Evolutionary conservation across 2,888 invertebrate species (phyloP), one percentile per base, ranked within the genome.

Genomic region (Loripinus fragilis): DNA sequence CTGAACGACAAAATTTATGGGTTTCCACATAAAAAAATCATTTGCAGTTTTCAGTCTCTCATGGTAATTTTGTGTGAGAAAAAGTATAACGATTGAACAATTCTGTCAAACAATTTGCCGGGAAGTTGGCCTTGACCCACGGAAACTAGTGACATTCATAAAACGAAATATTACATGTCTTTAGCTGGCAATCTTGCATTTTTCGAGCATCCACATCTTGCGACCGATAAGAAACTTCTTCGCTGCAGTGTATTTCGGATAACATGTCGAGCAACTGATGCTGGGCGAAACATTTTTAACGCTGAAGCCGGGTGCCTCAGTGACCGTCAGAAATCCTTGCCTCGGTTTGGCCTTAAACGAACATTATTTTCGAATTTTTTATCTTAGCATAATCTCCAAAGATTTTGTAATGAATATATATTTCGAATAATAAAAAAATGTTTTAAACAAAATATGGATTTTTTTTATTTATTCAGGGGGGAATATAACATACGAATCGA

Each of bases 211-310:
- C 82, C 23, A 64, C 83, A 80, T 67, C 82, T 74, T 33, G 76
- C 41, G 12, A 78, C 35, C 30, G 71, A 52, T 28, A 78, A 65
- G 17, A 84, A 64, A 23, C 81, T 69, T 45, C 85, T 80, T 66
- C 80, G 78, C 55, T 78, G 75, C 41, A 85, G 20, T 55, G 76
- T 76, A 76, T 75, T 86, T 69, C 80, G 79, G 42, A 87, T 67
- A 2, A 85, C 73, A 66, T 82, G 78, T 20, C 85, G 80, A 12
- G 81, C 78, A 48, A 78, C 73, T 42, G 74, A 73, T 8, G 80
- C 76, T 38, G 87, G 80, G 48, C 86, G 87, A 85, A 86, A 85
- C 86, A 87, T 87, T 41, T 67, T 81, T 76, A 30, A 50, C 42
- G 28, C 38, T 52, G 72, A 71, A 74, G 79, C 72, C 25, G 5